phyloP scores from a whole-genome alignment of 2,888 invertebrate genomes.

The Polietes domitor region DNA sequence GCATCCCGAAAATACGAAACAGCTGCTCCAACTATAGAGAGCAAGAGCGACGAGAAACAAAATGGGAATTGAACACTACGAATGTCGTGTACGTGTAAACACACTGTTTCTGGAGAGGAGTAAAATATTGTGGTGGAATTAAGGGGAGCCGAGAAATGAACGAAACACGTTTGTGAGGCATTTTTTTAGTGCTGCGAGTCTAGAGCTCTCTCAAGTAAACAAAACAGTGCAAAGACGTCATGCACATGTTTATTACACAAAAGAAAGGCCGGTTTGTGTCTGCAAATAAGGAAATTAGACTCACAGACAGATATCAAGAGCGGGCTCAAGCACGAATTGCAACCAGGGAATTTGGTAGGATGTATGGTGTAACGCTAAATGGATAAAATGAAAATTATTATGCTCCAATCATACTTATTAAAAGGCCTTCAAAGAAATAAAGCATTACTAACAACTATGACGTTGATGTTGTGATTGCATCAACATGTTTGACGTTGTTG shows the following conservation, averaged over 20 bases:
- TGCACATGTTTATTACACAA: constrained; percentile 52
- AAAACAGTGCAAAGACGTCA: constrained; percentile 18
- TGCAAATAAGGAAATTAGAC: not conserved
- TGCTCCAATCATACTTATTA: too few species aligned
- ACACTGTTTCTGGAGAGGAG: not conserved
- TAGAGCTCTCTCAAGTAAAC: constrained; percentile 58
- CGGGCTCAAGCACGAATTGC: too few species aligned
- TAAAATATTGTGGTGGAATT: too few species aligned
- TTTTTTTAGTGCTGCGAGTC: too few species aligned
- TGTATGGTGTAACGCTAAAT: too few species aligned
- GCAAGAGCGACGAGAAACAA: not conserved
- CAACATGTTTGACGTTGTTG: constrained; percentile 19
- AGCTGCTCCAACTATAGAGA: constrained; percentile 45
- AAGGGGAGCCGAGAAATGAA: constrained; percentile 42
- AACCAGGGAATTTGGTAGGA: too few species aligned
- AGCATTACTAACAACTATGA: constrained; percentile 30
- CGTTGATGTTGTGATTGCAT: too few species aligned
- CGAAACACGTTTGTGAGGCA: constrained; percentile 47
- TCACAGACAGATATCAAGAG: too few species aligned
- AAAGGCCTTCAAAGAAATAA: not conserved
- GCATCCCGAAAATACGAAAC: constrained; percentile 48
- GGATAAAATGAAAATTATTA: too few species aligned
- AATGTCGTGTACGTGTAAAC: not conserved
- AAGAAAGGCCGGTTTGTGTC: constrained; percentile 60
- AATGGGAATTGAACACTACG: constrained; percentile 44